Evolutionary conservation across 2,113 vertebrate species (phyloP).

Genomic region (Ctenodactylus gundi): DNA sequence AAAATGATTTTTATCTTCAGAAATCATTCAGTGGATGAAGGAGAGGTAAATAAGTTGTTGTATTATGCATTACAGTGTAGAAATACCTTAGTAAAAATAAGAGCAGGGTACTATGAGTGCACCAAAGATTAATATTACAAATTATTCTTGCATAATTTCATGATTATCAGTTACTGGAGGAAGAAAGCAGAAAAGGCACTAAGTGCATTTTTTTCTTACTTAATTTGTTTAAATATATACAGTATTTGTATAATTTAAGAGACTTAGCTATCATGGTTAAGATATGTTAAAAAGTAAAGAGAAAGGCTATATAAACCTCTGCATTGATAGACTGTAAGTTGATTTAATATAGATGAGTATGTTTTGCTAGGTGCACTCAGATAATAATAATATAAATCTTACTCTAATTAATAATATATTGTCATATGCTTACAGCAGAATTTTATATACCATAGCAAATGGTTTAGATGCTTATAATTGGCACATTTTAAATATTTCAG

Average conservation of each 20-base stretch:
- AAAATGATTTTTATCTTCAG: constrained; percentile 36
- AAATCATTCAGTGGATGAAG: constrained; percentile 22
- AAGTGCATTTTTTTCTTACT: constrained; percentile 25
- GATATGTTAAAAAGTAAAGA: constrained; percentile 54
- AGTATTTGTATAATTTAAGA: neutral
- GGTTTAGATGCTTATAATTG: neutral
- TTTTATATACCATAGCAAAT: constrained; percentile 1
- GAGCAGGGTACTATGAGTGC: neutral
- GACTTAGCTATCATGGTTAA: neutral
- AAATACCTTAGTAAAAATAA: constrained; percentile 18
- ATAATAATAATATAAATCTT: constrained; percentile 44
- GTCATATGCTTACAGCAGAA: constrained; percentile 2
- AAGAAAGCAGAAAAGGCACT: neutral
- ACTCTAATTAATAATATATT: constrained; percentile 24
- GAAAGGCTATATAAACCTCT: constrained; percentile 4
- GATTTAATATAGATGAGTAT: constrained; percentile 34
- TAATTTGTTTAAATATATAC: neutral
- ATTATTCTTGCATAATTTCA: constrained; percentile 20
- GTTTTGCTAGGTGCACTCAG: constrained; percentile 15
- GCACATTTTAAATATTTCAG: neutral
- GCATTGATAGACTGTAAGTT: constrained; percentile 1
- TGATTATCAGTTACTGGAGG: neutral
- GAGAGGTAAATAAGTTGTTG: constrained; percentile 6
- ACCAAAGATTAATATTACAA: constrained; percentile 26
- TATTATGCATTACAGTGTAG: neutral